These are phyloP conservation scores for Rotaria macrura DNA, from an alignment of 2,888 invertebrate species.

Conservation along the genomic window DNA sequence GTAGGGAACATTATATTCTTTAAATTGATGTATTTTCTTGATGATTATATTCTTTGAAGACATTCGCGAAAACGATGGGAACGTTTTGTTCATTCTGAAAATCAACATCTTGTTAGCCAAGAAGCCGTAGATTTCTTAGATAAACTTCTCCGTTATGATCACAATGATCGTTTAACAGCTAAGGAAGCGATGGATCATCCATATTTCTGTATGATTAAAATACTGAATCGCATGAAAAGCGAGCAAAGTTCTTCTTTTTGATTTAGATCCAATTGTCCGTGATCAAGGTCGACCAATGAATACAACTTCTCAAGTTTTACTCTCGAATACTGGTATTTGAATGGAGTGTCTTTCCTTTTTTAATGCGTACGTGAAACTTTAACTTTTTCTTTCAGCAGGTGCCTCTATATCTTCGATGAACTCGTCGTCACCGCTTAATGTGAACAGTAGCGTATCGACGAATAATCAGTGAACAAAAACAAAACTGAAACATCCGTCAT, in stretches of 20 bases:
- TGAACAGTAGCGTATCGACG: neutral
- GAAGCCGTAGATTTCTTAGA: constrained; percentile 98
- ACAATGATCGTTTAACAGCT: constrained; percentile 71
- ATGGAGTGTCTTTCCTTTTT: neutral
- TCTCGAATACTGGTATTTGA: neutral
- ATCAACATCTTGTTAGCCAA: constrained; percentile 91
- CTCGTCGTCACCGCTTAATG: constrained; percentile 1
- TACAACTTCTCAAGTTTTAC: neutral
- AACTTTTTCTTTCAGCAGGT: neutral
- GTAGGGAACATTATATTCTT: constrained; percentile 51
- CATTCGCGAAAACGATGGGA: constrained; percentile 99
- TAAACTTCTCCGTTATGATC: constrained; percentile 95
- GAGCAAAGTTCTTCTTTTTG: too few relatives aligned
- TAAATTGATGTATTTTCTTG: neutral
- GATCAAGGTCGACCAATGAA: neutral
- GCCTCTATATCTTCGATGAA: neutral
- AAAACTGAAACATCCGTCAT: neutral
- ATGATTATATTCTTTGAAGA: constrained; percentile 51
- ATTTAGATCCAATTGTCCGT: constrained; percentile 4
- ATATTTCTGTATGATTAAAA: constrained; percentile 60
- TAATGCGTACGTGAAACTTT: neutral
- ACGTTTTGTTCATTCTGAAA: constrained; percentile 94
- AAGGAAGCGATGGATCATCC: constrained; percentile 99
- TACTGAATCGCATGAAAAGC: neutral
- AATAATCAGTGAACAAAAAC: constrained; percentile 11